A percentile compares a stretch with the other conserved stretches of the same genome.
phyloP scores from a whole-genome alignment of 2,797 vertebrate genomes.

The Platyrinchus mystaceus region DNA sequence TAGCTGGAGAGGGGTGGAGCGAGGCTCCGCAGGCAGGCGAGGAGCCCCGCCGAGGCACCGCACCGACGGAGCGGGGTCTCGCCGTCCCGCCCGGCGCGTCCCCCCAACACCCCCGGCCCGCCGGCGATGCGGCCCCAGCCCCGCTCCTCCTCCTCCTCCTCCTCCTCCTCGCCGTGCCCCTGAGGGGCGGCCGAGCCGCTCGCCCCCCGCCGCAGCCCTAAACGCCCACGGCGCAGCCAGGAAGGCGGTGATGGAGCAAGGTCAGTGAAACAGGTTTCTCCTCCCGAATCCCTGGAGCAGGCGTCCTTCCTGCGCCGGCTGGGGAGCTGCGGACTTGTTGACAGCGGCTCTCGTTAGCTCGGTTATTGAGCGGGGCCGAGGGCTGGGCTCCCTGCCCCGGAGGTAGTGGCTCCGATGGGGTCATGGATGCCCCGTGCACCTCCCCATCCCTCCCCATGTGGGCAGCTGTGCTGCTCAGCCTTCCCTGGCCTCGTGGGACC shows the following conservation, averaged over 20 bases:
- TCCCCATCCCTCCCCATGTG: fast-evolving
- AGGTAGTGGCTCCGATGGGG: background rate
- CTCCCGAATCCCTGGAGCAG: background rate
- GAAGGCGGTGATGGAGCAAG: conserved; percentile 67
- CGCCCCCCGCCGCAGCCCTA: background rate
- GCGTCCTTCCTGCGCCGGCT: background rate
- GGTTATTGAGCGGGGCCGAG: conserved; percentile 2
- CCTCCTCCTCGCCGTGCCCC: background rate
- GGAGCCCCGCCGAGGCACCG: background rate
- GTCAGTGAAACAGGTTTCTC: conserved; percentile 68
- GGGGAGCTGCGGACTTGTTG: conserved; percentile 13
- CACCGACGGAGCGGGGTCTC: background rate
- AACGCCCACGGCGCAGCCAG: background rate
- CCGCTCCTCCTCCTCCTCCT: background rate
- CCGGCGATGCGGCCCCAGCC: background rate
- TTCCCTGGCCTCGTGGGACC: background rate
- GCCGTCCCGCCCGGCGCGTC: background rate
- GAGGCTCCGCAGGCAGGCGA: conserved; percentile 22
- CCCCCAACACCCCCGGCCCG: background rate
- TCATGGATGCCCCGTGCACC: fast-evolving
- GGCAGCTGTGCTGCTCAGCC: background rate
- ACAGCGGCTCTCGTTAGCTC: conserved; percentile 46
- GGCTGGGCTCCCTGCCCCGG: background rate
- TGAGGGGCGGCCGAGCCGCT: background rate
- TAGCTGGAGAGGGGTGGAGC: conserved; percentile 53